A percentile compares a stretch with the other conserved stretches of the same genome.
These are phyloP conservation scores for Bicyclus anynana DNA, from an alignment of 1,140 invertebrate genomes.

Conservation along the genomic window DNA sequence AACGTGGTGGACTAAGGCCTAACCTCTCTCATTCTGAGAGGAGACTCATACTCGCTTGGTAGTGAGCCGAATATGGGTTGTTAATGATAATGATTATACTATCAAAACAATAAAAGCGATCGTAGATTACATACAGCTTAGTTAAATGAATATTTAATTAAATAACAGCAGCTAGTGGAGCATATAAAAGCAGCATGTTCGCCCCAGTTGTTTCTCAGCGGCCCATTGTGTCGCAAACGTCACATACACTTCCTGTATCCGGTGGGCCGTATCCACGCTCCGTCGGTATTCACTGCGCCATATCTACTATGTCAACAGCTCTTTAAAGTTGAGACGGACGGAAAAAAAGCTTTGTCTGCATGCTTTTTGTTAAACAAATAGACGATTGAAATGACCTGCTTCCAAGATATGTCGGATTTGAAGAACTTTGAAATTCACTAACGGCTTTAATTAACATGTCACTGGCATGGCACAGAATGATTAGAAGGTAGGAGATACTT, in stretches of 20 bases:
- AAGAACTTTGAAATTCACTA: too few species aligned
- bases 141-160: not conserved
- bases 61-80: too few species aligned
- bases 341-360: not conserved
- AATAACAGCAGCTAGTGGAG: not conserved
- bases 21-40: too few species aligned
- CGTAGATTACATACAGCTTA: not conserved
- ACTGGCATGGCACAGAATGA: too few species aligned
- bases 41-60: too few species aligned
- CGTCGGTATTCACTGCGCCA: not conserved
- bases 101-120: not conserved
- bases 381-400: not conserved
- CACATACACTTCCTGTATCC: slow-evolving; percentile 6
- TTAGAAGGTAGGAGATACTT: too few species aligned
- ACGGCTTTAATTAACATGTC: too few species aligned
- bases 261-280: not conserved
- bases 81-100: too few species aligned
- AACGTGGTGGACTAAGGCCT: too few species aligned
- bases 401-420: too few species aligned
- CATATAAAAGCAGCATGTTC: slow-evolving; percentile 6
- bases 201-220: slow-evolving; percentile 4
- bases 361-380: not conserved
- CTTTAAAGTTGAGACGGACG: not conserved
- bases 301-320: slow-evolving; percentile 4
- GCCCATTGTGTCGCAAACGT: slow-evolving; percentile 3